Percentiles rank a stretch among this genome's conserved stretches.
Evolutionary conservation across 2,888 invertebrate species (phyloP).

Genomic region (Apotomis betuletana): DNA sequence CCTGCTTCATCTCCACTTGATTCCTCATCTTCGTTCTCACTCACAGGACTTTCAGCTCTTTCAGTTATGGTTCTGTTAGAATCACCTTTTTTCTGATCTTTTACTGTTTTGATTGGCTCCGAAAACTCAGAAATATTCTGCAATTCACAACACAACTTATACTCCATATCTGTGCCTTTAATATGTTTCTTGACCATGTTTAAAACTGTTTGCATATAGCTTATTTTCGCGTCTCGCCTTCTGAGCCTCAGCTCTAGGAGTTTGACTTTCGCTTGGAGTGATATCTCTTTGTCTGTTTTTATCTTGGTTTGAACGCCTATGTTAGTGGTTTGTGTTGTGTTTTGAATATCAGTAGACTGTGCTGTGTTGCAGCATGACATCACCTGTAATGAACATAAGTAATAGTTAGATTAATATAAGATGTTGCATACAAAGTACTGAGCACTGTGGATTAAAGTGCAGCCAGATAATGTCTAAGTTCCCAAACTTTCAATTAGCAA

Average conservation of each 20-base stretch:
- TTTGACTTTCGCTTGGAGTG: constrained; percentile 21
- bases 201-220: constrained; percentile 35
- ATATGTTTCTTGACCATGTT: constrained; percentile 33
- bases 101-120: not conserved
- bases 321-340: not conserved
- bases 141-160: constrained; percentile 33
- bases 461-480: too few species aligned
- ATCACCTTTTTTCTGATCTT: not conserved
- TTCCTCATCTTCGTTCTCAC: constrained; percentile 2
- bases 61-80: not conserved
- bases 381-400: constrained; percentile 11
- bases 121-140: constrained; percentile 29
- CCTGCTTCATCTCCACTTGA: constrained; percentile 24
- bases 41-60: constrained; percentile 2
- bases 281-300: constrained; percentile 18
- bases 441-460: too few species aligned
- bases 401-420: not conserved
- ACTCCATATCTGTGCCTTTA: constrained; percentile 35
- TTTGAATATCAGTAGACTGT: not conserved
- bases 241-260: constrained; percentile 9
- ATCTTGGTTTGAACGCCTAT: constrained; percentile 9
- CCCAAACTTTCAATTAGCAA: too few species aligned
- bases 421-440: too few species aligned
- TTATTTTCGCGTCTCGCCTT: constrained; percentile 23
- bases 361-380: constrained; percentile 2